Base-by-base conservation (phyloP, 2,888 invertebrate species). In the Aspidiotus destructor region DNA sequence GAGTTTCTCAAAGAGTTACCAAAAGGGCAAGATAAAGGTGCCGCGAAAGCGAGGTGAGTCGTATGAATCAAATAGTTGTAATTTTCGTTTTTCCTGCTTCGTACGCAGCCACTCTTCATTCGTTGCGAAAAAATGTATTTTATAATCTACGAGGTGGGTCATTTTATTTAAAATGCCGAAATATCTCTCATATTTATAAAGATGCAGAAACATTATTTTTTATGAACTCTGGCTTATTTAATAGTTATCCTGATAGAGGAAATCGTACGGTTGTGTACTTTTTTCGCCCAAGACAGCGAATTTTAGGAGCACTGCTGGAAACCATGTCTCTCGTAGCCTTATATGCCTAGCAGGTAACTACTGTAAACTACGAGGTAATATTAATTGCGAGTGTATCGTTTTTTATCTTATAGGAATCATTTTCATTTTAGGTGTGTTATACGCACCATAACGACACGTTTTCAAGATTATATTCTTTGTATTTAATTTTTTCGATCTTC, bases 1-100 rank as follows among this genome's bases (percentile, higher is more conserved):
- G 80, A 82, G 72, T 86, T 87, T 78, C 78, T 88, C 8, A 85
- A 85, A 75, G 83, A 85, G 75, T 77, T 82, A 57, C 77, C 76
- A 13, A 74, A 77, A 57, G 79, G 70, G 40, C 72, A 72, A 62
- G 73, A 73, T 48, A 57, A 58, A 65, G 71, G 69, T 52, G 64
- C 69, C 52, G 69, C 69, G 7, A 73, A 73, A 70, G 65, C 70
- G 28, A 73, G 73, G 73, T 74, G 70, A 70, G 73, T 72, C 1
- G 8, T 41, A 13, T n/a, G 15, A 13, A 6, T 61, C 42, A 40
- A 11, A 41, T 17, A 9, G 6, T 41, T 41, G 17, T 40, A 10
- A 15, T 13, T n/a, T 61, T 44, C 8, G 9, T 8, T 61, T 60
- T 41, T 9, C 15, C 3, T 9, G n/a, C 9, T 16, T 41, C 2